phyloP scores from a whole-genome alignment of 2,888 invertebrate genomes.

The Anarsia innoxiella region DNA sequence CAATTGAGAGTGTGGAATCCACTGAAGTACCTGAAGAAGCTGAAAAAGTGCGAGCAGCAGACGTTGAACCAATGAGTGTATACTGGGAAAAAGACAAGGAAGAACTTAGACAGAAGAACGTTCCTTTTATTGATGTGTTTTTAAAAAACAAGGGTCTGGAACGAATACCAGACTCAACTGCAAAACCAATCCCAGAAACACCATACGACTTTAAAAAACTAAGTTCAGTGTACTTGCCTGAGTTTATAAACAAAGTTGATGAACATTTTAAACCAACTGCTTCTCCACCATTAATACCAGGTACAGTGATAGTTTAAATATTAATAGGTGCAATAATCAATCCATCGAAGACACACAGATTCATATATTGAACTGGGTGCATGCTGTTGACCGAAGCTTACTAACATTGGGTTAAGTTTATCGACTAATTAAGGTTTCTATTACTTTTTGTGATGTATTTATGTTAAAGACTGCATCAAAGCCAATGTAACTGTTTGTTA shows the following conservation, averaged over 20 bases:
- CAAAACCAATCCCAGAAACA: slow-evolving; percentile 59
- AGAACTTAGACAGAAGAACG: slow-evolving; percentile 43
- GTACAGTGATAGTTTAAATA: slow-evolving; percentile 22
- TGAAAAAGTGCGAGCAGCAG: slow-evolving; percentile 25
- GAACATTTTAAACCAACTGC: too few relatives aligned
- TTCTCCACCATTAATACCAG: slow-evolving; percentile 20
- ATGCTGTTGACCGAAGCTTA: too few relatives aligned
- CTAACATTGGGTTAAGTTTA: too few relatives aligned
- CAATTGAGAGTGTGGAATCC: slow-evolving; percentile 37
- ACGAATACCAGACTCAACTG: slow-evolving; percentile 58
- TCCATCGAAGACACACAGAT: slow-evolving; percentile 65
- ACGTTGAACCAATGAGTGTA: slow-evolving; percentile 56
- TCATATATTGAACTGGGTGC: slow-evolving; percentile 51
- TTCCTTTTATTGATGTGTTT: slow-evolving; percentile 56
- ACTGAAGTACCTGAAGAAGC: slow-evolving; percentile 34
- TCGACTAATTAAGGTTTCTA: too few relatives aligned
- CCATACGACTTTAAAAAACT: slow-evolving; percentile 58
- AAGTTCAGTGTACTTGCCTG: slow-evolving; percentile 47
- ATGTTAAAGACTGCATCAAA: too few relatives aligned
- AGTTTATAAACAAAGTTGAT: slow-evolving; percentile 43
- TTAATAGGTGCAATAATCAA: not conserved
- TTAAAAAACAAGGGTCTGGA: slow-evolving; percentile 44
- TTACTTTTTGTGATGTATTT: too few relatives aligned
- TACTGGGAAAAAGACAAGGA: slow-evolving; percentile 67
- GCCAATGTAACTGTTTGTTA: too few relatives aligned